phyloP scores from a whole-genome alignment of 1,140 invertebrate species.

The Trichonephila clavipes region DNA sequence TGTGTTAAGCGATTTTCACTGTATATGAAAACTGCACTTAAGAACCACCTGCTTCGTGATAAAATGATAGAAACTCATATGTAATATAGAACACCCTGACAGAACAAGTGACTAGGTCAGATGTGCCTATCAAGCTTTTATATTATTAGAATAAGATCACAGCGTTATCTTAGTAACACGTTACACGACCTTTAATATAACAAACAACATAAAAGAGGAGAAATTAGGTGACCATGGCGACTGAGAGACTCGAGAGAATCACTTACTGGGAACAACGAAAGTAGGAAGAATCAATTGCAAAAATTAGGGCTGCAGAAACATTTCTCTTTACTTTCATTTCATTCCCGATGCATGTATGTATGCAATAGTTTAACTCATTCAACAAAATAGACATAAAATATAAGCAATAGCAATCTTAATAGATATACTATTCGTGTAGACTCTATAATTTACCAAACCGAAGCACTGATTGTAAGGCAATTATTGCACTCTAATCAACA shows the following conservation, averaged over 20 bases:
- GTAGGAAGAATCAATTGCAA: not conserved
- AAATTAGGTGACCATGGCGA: slow-evolving; percentile 37
- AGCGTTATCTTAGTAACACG: not conserved
- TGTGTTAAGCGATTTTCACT: too few species aligned
- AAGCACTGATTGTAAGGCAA: not conserved
- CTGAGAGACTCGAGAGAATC: not conserved
- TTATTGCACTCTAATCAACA: not conserved
- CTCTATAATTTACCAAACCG: not conserved
- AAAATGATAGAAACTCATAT: too few species aligned
- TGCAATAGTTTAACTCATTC: not conserved
- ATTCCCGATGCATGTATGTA: not conserved
- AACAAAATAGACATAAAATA: not conserved
- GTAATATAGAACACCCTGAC: too few species aligned
- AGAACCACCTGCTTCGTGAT: too few species aligned
- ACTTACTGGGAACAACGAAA: not conserved
- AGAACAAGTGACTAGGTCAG: not conserved
- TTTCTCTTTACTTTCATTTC: not conserved
- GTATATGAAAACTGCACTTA: too few species aligned
- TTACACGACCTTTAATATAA: slow-evolving; percentile 5
- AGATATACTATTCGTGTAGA: not conserved
- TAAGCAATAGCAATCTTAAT: not conserved
- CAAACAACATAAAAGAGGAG: not conserved
- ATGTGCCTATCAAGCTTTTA: not conserved
- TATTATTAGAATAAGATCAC: not conserved
- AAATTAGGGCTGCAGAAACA: not conserved